These are phyloP conservation scores for Listronotus bonariensis DNA, from an alignment of 1,140 invertebrate species.

Conservation along the genomic window DNA sequence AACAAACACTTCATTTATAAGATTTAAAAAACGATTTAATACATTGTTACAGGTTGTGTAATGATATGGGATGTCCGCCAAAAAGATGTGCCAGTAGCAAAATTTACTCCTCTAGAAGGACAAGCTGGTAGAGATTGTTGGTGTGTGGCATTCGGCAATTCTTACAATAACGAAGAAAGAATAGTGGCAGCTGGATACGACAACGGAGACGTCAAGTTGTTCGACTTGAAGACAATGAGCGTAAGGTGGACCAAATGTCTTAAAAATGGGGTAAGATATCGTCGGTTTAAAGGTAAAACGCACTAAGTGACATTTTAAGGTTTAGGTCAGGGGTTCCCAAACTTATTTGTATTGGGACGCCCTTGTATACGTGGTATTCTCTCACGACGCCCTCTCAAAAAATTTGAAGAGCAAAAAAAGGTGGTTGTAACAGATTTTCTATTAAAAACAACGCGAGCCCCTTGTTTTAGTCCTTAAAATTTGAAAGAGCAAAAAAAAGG, in stretches of 20 bases:
- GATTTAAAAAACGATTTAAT: neutral
- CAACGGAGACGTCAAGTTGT: slow-evolving; percentile 95
- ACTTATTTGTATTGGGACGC: too few relatives aligned
- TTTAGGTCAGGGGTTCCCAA: too few relatives aligned
- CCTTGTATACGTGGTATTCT: too few relatives aligned
- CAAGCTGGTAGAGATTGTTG: slow-evolving; percentile 79
- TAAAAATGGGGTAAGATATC: slow-evolving; percentile 87
- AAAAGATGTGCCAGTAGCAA: slow-evolving; percentile 84
- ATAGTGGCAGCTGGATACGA: slow-evolving; percentile 91
- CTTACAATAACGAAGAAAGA: slow-evolving; percentile 83
- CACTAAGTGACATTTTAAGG: neutral
- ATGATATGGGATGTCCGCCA: slow-evolving; percentile 96
- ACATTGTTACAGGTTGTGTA: slow-evolving; percentile 68
- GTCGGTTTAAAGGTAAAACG: too few relatives aligned
- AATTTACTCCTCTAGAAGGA: slow-evolving; percentile 72
- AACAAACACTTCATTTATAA: neutral
- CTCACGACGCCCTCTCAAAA: too few relatives aligned
- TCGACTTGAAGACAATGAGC: slow-evolving; percentile 85
- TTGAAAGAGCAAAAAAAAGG: too few relatives aligned
- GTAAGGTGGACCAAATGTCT: slow-evolving; percentile 90
- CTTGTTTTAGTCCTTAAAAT: too few relatives aligned
- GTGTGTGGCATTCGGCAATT: slow-evolving; percentile 86
- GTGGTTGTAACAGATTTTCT: too few relatives aligned
- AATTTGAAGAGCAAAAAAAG: too few relatives aligned
- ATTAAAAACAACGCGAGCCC: too few relatives aligned